phyloP scores from a whole-genome alignment of 2,888 invertebrate species.

The Atrina japonica region DNA sequence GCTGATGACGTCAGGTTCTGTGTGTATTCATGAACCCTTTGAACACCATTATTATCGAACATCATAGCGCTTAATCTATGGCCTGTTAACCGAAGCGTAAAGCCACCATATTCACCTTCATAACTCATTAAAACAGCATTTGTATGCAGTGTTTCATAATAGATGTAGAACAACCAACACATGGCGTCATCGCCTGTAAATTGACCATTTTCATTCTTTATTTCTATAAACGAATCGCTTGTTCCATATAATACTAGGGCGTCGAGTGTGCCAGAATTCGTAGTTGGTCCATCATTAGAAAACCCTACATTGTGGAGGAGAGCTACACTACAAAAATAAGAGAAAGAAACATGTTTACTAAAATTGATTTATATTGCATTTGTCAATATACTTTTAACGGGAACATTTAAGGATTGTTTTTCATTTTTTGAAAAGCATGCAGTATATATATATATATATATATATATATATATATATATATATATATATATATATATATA shows the following conservation, averaged over 20 bases:
- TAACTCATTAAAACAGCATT: slow-evolving; percentile 17
- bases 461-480: no score
- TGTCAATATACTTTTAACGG: no score
- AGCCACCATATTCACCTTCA: slow-evolving; percentile 9
- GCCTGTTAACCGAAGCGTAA: not conserved
- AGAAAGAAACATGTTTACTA: no score
- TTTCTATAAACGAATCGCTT: slow-evolving; percentile 7
- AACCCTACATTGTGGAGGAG: no score
- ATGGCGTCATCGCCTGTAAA: not conserved
- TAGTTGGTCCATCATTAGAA: slow-evolving; percentile 21
- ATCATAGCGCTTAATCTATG: not conserved
- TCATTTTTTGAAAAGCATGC: no score
- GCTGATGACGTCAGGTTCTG: not conserved
- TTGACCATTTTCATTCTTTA: not conserved
- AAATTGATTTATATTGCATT: no score
- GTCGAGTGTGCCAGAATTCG: slow-evolving; percentile 6
- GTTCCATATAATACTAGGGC: slow-evolving; percentile 5
- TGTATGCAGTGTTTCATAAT: not conserved
- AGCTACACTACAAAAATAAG: no score
- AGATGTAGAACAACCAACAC: slow-evolving; percentile 21
- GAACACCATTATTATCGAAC: not conserved
- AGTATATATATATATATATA: no score
- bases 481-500: no score
- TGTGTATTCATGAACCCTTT: not conserved
- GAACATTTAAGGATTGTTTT: no score